phyloP scores from a whole-genome alignment of 2,113 vertebrate genomes.

The Pycnonotus jocosus region DNA sequence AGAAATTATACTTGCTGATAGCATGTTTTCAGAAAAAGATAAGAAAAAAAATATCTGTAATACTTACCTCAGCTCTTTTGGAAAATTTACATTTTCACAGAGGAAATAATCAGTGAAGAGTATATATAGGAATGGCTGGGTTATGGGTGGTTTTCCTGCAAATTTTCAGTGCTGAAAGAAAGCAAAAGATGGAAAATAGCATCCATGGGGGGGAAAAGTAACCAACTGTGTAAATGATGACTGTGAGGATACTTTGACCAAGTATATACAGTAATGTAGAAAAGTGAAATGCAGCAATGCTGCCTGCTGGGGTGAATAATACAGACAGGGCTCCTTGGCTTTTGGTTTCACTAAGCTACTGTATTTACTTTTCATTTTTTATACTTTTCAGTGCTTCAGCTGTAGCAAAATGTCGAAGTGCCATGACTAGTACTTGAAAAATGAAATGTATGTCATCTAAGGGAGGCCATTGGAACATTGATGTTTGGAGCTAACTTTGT shows the following conservation, averaged over 20 bases:
- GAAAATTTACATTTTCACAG: neutral
- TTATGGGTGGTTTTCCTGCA: neutral
- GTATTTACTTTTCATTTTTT: neutral
- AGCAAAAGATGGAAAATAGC: neutral
- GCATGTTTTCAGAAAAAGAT: neutral
- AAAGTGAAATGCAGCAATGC: neutral
- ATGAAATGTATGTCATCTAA: neutral
- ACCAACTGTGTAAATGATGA: neutral
- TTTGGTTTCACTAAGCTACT: neutral
- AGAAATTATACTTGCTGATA: neutral
- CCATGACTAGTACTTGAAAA: neutral
- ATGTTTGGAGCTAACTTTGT: neutral
- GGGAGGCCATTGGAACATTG: neutral
- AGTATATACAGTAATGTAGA: neutral
- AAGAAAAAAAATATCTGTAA: neutral
- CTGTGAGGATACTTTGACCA: neutral
- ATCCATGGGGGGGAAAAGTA: neutral
- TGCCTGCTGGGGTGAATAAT: neutral
- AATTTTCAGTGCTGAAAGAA: neutral
- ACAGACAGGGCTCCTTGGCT: neutral
- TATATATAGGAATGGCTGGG: neutral
- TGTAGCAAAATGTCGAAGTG: neutral
- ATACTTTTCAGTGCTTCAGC: neutral
- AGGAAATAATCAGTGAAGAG: neutral
- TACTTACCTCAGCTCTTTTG: neutral